These are phyloP conservation scores for Caenorhabditis imperialis DNA, from an alignment of 2,888 invertebrate genomes.

Conservation along the genomic window DNA sequence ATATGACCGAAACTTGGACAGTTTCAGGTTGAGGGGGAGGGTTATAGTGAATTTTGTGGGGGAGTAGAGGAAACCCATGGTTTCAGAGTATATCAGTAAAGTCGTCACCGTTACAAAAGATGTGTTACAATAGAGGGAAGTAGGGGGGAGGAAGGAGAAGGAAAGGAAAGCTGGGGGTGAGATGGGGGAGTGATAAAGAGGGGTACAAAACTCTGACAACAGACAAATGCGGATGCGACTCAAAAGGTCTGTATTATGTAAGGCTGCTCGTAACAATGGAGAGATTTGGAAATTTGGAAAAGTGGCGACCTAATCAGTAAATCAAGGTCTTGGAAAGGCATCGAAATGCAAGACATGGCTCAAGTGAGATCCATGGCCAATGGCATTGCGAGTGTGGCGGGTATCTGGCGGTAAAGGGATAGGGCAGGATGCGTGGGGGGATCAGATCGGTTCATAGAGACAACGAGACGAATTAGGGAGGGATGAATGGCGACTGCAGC, in stretches of 20 bases:
- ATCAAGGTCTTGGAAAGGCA: constrained; percentile 17
- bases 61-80: constrained; percentile 31
- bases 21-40: background rate
- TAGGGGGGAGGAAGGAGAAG: background rate
- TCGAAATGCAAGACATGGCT: constrained; percentile 47
- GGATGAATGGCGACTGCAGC: constrained; percentile 96
- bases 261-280: constrained; percentile 39
- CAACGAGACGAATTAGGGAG: constrained; percentile 85
- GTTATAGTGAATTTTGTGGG: background rate
- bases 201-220: too few relatives aligned
- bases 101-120: constrained; percentile 44
- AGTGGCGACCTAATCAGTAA: too few relatives aligned
- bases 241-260: constrained; percentile 44
- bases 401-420: constrained; percentile 6
- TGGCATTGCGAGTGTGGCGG: constrained; percentile 28
- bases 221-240: too few relatives aligned
- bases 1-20: too few relatives aligned
- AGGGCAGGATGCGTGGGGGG: constrained; percentile 14
- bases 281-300: constrained; percentile 11
- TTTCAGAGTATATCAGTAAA: constrained; percentile 32
- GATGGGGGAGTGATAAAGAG: too few relatives aligned
- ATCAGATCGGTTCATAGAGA: constrained; percentile 29
- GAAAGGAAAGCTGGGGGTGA: too few relatives aligned
- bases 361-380: constrained; percentile 47
- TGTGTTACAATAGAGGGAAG: background rate